Percentiles rank a stretch among this genome's conserved stretches.
phyloP scores from a whole-genome alignment of 2,797 vertebrate species.

The Ctenopoma multispine region DNA sequence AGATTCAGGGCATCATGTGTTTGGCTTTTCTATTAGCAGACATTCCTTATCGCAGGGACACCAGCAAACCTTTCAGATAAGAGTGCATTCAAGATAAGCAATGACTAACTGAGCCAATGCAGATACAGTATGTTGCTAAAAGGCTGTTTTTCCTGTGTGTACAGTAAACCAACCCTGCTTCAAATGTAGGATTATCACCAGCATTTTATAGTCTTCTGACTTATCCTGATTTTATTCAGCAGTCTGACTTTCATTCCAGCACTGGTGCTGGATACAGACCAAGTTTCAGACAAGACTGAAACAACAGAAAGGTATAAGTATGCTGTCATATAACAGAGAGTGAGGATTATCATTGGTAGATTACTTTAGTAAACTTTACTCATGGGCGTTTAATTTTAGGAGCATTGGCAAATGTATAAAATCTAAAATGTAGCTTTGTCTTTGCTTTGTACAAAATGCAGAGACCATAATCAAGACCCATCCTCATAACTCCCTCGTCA shows the following conservation, averaged over 20 bases:
- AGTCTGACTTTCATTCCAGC: not conserved
- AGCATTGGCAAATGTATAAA: too few relatives aligned
- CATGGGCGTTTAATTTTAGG: too few relatives aligned
- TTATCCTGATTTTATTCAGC: not conserved
- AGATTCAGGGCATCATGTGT: not conserved
- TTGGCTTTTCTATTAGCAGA: not conserved
- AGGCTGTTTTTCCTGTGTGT: not conserved
- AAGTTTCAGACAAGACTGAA: too few relatives aligned
- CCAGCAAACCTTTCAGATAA: constrained; percentile 35
- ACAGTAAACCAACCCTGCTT: not conserved
- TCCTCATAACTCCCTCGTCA: too few relatives aligned
- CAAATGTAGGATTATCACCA: not conserved
- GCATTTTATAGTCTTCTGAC: not conserved
- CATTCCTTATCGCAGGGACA: constrained; percentile 1
- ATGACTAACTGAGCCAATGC: not conserved
- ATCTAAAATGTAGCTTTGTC: not conserved
- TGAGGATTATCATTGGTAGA: not conserved
- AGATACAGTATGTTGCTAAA: constrained; percentile 13
- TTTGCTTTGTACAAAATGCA: not conserved
- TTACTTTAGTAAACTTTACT: too few relatives aligned
- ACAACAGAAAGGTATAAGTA: not conserved
- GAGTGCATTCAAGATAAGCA: constrained; percentile 32
- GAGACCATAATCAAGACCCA: not conserved
- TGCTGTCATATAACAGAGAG: not conserved
- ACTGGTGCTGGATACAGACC: too few relatives aligned